Conservation (phyloP, 2,888 invertebrate species). For the Agrochola macilenta region DNA sequence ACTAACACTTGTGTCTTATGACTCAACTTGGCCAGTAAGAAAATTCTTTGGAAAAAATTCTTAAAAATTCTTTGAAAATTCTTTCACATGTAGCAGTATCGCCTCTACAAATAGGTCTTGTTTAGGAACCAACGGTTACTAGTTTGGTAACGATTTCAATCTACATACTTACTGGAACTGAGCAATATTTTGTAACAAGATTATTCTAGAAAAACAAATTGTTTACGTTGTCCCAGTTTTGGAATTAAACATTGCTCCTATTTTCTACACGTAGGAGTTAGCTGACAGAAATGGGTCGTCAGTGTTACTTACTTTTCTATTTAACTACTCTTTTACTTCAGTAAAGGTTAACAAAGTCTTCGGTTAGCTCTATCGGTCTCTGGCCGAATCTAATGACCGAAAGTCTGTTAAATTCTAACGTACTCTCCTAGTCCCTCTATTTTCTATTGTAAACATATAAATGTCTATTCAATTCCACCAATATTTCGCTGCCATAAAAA, state of each 20-base stretch:
- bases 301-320: background rate
- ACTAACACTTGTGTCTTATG: background rate
- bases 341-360: background rate
- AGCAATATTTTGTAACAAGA: background rate
- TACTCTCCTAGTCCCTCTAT: background rate
- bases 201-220: background rate
- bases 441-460: background rate
- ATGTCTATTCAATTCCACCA: constrained; percentile 3
- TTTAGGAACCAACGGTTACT: background rate
- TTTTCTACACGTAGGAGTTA: background rate
- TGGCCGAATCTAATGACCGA: background rate
- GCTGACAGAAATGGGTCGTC: background rate
- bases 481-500: background rate
- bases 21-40: background rate
- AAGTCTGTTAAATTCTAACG: background rate
- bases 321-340: background rate
- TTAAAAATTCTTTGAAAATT: too few species aligned
- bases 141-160: background rate
- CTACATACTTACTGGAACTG: background rate
- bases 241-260: background rate
- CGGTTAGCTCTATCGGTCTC: background rate
- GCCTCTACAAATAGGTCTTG: too few species aligned
- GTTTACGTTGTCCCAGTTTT: background rate
- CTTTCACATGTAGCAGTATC: background rate
- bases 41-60: background rate